Base-by-base conservation (phyloP, 2,113 vertebrate genomes). In the Riparia riparia region DNA sequence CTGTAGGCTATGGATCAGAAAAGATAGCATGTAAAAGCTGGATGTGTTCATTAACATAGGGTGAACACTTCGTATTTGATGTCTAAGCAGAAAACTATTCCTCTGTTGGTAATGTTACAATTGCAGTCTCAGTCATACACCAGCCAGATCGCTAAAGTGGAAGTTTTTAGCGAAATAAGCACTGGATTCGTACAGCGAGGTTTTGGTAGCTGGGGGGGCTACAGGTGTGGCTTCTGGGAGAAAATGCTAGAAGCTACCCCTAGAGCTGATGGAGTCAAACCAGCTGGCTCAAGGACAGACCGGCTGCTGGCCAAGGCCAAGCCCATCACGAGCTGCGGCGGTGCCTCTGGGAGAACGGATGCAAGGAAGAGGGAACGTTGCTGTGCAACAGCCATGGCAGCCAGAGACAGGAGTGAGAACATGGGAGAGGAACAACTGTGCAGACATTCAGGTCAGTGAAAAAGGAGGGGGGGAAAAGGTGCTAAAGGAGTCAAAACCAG, bases 281-380 rank as follows among this genome's bases (percentile, higher is more conserved):
- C 7, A 76, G 45, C 5, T 0, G 1, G 41, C 51, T 57, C 53
- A 2, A 2, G 15, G 61, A n/a, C 1, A 2, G 44, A 78, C 2
- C 7, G 0, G 0, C 50, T 5, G 4, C 60, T 53, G 50, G 54
- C 60, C 82, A 73, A 42, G 20, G 54, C 71, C 14, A 13, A 66
- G 58, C 7, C 34, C 25, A 41, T 32, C 50, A 28, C 58, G 7
- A 10, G 39, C 8, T 20, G 17, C 7, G 53, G 29, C 1, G 32
- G 26, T 1, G 11, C 49, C 64, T n/a, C 53, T 18, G 24, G 24
- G 18, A 60, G 9, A 70, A 50, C 1, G 2, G 6, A 26, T 9
- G 24, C 53, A 45, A 56, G 20, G 39, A 63, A 42, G 31, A n/a
- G 24, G 18, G 29, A 26, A 72, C 39, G 24, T 2, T 73, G 47